These are phyloP conservation scores for Trichogramma evanescens DNA, from an alignment of 2,888 invertebrate species.

Conservation along the genomic window DNA sequence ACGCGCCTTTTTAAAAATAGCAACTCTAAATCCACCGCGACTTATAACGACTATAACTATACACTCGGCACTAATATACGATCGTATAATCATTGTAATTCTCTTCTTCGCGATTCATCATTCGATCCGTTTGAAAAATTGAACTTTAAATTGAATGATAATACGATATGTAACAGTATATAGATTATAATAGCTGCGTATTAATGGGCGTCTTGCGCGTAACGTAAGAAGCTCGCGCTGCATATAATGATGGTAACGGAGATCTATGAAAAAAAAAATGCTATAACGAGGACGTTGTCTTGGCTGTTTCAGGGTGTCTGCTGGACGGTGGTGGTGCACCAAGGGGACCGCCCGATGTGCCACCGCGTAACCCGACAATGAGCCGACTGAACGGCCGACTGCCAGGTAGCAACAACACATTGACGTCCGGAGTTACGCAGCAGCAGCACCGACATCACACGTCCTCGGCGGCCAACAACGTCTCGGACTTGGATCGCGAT, in stretches of 20 bases:
- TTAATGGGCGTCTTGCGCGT: no score
- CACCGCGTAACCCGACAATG: conserved; percentile 86
- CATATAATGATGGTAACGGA: no score
- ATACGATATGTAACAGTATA: no score
- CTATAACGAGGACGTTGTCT: no score
- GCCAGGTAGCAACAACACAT: conserved; percentile 51
- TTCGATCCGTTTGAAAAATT: no score
- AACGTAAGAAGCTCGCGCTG: no score
- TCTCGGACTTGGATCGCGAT: conserved; percentile 49
- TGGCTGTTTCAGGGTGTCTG: conserved; percentile 66
- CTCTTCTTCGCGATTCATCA: no score
- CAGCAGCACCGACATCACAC: conserved; percentile 13
- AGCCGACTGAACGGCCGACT: conserved; percentile 83
- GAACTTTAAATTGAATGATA: no score
- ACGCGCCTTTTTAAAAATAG: not conserved
- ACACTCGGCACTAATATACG: no score
- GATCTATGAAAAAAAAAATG: no score
- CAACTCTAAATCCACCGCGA: not conserved
- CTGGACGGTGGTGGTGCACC: conserved; percentile 67
- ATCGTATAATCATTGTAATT: no score
- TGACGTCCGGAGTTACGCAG: conserved; percentile 27
- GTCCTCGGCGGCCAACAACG: conserved; percentile 26
- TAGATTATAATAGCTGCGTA: no score
- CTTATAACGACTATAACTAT: not conserved
- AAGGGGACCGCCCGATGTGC: conserved; percentile 72